These are phyloP conservation scores for Hyles euphorbiae DNA, from an alignment of 1,140 invertebrate species.

Conservation along the genomic window DNA sequence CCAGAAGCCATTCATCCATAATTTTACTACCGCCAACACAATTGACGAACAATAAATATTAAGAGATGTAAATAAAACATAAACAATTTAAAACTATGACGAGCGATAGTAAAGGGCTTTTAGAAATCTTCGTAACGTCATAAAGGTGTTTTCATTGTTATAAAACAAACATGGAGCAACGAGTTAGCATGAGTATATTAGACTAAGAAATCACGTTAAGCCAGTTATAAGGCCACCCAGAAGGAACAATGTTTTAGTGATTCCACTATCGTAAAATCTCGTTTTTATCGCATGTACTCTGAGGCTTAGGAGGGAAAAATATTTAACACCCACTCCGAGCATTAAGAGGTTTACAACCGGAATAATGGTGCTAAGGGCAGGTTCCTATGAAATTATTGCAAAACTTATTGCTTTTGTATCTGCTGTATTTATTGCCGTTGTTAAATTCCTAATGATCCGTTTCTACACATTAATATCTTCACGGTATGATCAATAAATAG, in stretches of 20 bases:
- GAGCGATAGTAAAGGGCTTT: slow-evolving; percentile 3
- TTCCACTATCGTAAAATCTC: slow-evolving; percentile 64
- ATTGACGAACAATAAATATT: too few relatives aligned
- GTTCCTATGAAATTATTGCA: slow-evolving; percentile 30
- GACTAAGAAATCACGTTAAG: slow-evolving; percentile 42
- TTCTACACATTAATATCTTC: too few relatives aligned
- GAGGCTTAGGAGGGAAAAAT: slow-evolving; percentile 43
- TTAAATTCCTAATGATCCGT: slow-evolving; percentile 8
- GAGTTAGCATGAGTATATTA: slow-evolving; percentile 33
- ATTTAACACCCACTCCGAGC: slow-evolving; percentile 58
- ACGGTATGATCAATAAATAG: too few relatives aligned
- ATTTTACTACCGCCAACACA: too few relatives aligned
- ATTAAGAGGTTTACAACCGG: slow-evolving; percentile 37
- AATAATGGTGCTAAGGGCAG: slow-evolving; percentile 34
- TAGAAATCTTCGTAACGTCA: slow-evolving; percentile 4
- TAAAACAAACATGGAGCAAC: slow-evolving; percentile 37
- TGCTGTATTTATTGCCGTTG: slow-evolving; percentile 13
- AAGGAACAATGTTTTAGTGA: slow-evolving; percentile 59
- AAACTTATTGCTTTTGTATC: slow-evolving; percentile 21
- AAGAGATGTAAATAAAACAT: too few relatives aligned
- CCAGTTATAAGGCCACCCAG: slow-evolving; percentile 59
- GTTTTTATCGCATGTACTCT: slow-evolving; percentile 53
- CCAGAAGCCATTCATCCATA: too few relatives aligned
- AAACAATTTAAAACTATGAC: too few relatives aligned
- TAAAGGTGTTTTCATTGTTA: slow-evolving; percentile 25